Evolutionary conservation across 2,797 vertebrate genomes (phyloP).

Genomic region (Mallotus villosus): DNA sequence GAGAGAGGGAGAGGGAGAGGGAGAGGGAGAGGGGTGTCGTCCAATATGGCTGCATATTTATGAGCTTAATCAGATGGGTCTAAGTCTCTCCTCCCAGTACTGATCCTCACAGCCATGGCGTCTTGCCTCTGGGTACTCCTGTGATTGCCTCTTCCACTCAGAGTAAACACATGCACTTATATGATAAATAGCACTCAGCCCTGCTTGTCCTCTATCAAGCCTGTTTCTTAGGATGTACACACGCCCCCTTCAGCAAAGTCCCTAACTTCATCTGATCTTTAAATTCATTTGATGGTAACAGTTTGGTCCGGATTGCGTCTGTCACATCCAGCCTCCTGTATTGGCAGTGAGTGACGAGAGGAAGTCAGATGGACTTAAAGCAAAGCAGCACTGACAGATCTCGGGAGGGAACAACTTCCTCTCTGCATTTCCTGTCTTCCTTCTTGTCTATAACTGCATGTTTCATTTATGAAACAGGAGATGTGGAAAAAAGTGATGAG

Average conservation of each 20-base stretch:
- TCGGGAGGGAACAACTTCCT: constrained; percentile 33
- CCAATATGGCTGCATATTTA: constrained; percentile 52
- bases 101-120: constrained; percentile 7
- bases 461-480: neutral
- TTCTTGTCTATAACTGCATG: neutral
- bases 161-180: constrained; percentile 52
- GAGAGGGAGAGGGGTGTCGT: constrained; percentile 29
- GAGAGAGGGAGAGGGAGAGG: too few relatives aligned
- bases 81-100: constrained; percentile 11
- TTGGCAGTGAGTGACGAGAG: neutral
- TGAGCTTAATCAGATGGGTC: constrained; percentile 42
- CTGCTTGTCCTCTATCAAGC: too few relatives aligned
- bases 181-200: constrained; percentile 39
- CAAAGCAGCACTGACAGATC: constrained; percentile 11
- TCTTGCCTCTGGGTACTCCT: constrained; percentile 48
- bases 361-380: neutral
- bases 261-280: too few relatives aligned
- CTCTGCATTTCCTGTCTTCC: constrained; percentile 24
- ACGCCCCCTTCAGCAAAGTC: too few relatives aligned
- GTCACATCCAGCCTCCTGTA: neutral
- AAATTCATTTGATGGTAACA: too few relatives aligned
- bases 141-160: constrained; percentile 56
- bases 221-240: too few relatives aligned
- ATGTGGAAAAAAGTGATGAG: neutral
- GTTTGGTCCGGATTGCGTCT: too few relatives aligned